Evolutionary conservation across 2,797 vertebrate species (phyloP).

Genomic region (Hypotaenidia philippensis): DNA sequence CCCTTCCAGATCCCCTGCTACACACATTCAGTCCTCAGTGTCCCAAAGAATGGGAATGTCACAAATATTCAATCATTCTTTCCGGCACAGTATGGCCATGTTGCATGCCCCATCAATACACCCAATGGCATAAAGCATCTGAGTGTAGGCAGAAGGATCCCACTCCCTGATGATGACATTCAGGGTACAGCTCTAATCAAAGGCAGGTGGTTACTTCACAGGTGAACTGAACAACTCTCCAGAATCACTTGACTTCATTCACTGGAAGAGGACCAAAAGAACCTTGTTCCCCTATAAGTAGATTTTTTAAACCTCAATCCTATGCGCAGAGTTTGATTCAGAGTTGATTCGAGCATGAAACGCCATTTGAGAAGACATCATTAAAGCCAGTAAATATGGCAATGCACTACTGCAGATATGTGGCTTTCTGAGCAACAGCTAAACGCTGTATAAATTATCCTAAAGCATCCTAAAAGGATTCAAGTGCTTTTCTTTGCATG

Average conservation of each 20-base stretch:
- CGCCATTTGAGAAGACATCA: not conserved
- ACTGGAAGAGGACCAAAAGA: not conserved
- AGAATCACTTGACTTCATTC: not conserved
- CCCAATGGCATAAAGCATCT: not conserved
- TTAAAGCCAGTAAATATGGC: not conserved
- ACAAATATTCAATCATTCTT: not conserved
- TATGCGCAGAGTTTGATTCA: not conserved
- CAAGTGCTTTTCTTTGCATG: not conserved
- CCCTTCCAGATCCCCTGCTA: not conserved
- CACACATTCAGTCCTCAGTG: not conserved
- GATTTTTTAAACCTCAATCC: not conserved
- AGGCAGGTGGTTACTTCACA: not conserved
- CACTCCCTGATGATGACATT: not conserved
- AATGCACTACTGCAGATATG: not conserved
- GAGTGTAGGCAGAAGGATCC: not conserved
- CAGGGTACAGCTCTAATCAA: not conserved
- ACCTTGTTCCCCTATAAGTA: not conserved
- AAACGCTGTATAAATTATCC: not conserved
- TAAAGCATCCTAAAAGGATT: not conserved
- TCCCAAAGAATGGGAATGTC: not conserved
- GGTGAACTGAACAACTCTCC: not conserved
- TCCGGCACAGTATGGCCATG: not conserved
- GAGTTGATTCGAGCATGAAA: not conserved
- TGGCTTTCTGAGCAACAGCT: not conserved
- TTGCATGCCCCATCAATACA: not conserved